Percentiles rank a stretch among this genome's conserved stretches.
These are phyloP conservation scores for Camponotus floridanus DNA, from an alignment of 1,140 invertebrate species.

Conservation along the genomic window DNA sequence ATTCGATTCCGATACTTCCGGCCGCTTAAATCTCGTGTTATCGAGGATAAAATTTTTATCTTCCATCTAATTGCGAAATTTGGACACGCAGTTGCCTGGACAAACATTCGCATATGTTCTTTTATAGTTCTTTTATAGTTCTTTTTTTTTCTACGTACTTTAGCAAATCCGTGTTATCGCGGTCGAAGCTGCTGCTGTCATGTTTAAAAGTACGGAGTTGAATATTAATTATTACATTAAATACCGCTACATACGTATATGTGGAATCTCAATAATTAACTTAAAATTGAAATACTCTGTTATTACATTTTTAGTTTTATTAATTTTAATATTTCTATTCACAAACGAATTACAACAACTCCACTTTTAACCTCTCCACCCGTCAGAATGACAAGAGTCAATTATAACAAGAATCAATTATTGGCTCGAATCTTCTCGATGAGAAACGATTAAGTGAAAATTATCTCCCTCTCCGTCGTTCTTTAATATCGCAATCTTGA, in stretches of 20 bases:
- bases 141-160: not conserved
- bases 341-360: not conserved
- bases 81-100: not conserved
- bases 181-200: no score
- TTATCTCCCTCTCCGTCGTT: not conserved
- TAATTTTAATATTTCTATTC: not conserved
- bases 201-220: not conserved
- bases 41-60: conserved; percentile 25
- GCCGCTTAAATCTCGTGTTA: conserved; percentile 10
- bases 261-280: not conserved
- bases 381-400: not conserved
- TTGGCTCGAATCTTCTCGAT: not conserved
- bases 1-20: conserved; percentile 30
- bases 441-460: conserved; percentile 10
- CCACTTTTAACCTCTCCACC: not conserved
- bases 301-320: not conserved
- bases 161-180: not conserved
- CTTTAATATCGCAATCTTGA: conserved; percentile 29
- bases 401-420: conserved; percentile 24
- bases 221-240: conserved; percentile 27
- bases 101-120: conserved; percentile 42
- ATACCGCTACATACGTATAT: not conserved
- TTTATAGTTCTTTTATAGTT: not conserved
- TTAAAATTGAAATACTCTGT: no score
- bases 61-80: conserved; percentile 34